A percentile compares a stretch with the other conserved stretches of the same genome.
These are phyloP conservation scores for Helleia helle DNA, from an alignment of 2,888 invertebrate genomes.

Conservation along the genomic window DNA sequence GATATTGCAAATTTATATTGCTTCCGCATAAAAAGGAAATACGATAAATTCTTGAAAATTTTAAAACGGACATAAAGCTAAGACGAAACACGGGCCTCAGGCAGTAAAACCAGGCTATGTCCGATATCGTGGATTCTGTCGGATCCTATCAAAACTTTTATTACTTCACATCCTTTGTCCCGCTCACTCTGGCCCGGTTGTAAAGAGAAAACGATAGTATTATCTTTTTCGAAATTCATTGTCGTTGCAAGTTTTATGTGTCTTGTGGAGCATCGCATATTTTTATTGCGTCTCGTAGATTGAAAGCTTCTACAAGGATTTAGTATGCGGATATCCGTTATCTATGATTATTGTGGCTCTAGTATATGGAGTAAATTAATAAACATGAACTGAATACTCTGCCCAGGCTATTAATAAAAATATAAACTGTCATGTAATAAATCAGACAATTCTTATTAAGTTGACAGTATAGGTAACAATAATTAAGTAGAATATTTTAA, in stretches of 20 bases:
- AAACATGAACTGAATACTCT: no score
- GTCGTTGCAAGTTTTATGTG: constrained; percentile 65
- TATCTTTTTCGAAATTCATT: constrained; percentile 71
- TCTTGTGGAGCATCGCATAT: constrained; percentile 59
- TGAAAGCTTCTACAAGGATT: constrained; percentile 39
- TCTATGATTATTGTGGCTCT: not conserved
- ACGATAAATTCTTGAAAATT: constrained; percentile 52
- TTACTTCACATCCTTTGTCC: constrained; percentile 50
- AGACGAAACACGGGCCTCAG: constrained; percentile 48
- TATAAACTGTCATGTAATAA: no score
- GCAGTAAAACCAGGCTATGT: constrained; percentile 57
- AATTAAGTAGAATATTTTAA: no score
- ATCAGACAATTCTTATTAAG: no score
- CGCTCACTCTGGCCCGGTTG: constrained; percentile 44
- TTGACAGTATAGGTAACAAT: no score
- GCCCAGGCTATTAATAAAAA: no score
- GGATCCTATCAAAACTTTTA: constrained; percentile 71
- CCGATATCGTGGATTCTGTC: constrained; percentile 62
- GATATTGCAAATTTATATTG: not conserved
- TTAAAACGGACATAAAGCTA: constrained; percentile 52
- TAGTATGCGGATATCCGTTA: constrained; percentile 13
- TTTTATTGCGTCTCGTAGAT: constrained; percentile 64
- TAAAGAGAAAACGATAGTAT: constrained; percentile 52
- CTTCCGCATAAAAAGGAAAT: constrained; percentile 29
- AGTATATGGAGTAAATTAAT: no score